Evolutionary conservation across 1,140 invertebrate genomes (phyloP).

Genomic region (Latrodectus geometricus): DNA sequence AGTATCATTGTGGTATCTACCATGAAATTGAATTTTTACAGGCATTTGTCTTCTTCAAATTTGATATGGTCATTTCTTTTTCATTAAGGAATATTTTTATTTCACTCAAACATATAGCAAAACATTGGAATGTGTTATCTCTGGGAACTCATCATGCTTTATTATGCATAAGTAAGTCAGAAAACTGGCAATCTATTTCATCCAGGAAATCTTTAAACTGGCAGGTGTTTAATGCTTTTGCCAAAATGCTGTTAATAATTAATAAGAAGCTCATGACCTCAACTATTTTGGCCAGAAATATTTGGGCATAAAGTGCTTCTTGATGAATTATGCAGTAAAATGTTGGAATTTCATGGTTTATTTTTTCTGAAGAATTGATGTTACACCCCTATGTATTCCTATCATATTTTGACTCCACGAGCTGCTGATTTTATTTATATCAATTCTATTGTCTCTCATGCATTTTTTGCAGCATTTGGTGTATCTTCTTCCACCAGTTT

Average conservation of each 20-base stretch:
- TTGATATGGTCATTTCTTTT: too few relatives aligned
- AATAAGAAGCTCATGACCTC: slow-evolving; percentile 21
- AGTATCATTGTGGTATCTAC: slow-evolving; percentile 14
- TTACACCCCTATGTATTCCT: neutral
- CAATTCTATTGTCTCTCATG: too few relatives aligned
- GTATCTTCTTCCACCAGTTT: too few relatives aligned
- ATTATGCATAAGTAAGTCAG: slow-evolving; percentile 64
- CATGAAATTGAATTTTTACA: neutral
- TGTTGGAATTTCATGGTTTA: slow-evolving; percentile 6
- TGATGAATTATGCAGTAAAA: slow-evolving; percentile 27
- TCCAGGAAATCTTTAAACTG: slow-evolving; percentile 66
- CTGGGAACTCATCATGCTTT: slow-evolving; percentile 66
- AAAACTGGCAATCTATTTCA: slow-evolving; percentile 66
- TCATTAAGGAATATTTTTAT: too few relatives aligned
- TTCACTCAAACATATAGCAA: too few relatives aligned
- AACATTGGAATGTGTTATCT: slow-evolving; percentile 22
- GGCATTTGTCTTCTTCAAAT: too few relatives aligned
- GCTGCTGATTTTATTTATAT: too few relatives aligned
- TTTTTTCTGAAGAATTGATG: slow-evolving; percentile 24
- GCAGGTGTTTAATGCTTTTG: slow-evolving; percentile 65
- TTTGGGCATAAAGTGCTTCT: neutral
- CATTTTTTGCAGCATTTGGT: too few relatives aligned
- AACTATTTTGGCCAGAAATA: slow-evolving; percentile 38
- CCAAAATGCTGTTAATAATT: slow-evolving; percentile 67
- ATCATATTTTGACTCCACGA: neutral